phyloP scores from a whole-genome alignment of 2,113 vertebrate species.

The Erpornis zantholeuca region DNA sequence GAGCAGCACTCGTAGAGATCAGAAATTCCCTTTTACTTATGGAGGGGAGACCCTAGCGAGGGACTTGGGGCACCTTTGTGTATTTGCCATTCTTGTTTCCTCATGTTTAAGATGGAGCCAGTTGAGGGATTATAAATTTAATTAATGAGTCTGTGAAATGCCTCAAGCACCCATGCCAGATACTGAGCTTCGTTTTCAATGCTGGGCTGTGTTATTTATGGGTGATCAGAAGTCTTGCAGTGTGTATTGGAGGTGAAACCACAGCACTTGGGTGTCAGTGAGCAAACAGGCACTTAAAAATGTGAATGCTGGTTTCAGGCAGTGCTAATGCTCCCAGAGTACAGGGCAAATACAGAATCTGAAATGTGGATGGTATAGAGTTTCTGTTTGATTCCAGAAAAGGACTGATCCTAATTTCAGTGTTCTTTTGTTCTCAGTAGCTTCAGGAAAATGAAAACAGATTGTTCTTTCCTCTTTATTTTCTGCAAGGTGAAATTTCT shows the following conservation, averaged over 20 bases:
- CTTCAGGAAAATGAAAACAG: background rate
- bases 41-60: background rate
- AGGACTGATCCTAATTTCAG: background rate
- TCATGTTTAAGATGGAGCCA: background rate
- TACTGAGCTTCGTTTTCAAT: background rate
- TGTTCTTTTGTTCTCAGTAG: background rate
- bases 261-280: background rate
- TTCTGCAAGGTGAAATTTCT: background rate
- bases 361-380: background rate
- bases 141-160: background rate
- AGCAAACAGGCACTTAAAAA: background rate
- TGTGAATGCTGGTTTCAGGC: background rate
- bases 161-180: background rate
- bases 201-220: background rate
- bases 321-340: background rate
- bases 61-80: background rate
- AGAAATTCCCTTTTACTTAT: background rate
- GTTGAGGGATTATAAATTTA: background rate
- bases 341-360: accelerated
- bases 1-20: background rate
- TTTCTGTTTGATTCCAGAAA: background rate
- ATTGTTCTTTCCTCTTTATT: background rate
- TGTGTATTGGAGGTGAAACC: background rate
- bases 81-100: background rate
- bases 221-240: background rate